Evolutionary conservation across 2,888 invertebrate genomes (phyloP).

Genomic region (Leuctra nigra): DNA sequence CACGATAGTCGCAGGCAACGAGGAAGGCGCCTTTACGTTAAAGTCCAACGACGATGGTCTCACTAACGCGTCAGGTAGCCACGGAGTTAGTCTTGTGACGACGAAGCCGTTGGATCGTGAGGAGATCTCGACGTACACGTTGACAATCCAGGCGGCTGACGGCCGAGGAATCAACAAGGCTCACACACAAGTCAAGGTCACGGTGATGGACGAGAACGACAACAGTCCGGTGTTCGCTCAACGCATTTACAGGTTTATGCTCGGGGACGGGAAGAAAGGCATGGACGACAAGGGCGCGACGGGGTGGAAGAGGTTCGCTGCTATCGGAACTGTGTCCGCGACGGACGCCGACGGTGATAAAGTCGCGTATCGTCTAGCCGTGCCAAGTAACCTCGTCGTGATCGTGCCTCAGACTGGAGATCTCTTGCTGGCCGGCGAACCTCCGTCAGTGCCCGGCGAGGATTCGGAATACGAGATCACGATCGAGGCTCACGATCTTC

Average conservation of each 20-base stretch:
- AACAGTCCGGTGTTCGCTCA: slow-evolving; percentile 81
- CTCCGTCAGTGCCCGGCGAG: slow-evolving; percentile 50
- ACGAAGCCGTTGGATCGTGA: slow-evolving; percentile 74
- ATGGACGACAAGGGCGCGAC: slow-evolving; percentile 45
- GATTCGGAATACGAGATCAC: slow-evolving; percentile 59
- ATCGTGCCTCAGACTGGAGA: slow-evolving; percentile 92
- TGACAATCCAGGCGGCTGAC: slow-evolving; percentile 75
- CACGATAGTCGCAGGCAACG: slow-evolving; percentile 70
- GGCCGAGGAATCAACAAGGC: slow-evolving; percentile 73
- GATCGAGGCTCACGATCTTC: slow-evolving; percentile 76
- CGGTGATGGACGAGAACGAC: slow-evolving; percentile 83
- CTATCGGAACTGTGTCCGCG: slow-evolving; percentile 79
- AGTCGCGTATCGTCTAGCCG: slow-evolving; percentile 76
- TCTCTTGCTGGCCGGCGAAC: slow-evolving; percentile 74
- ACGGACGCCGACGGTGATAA: slow-evolving; percentile 87
- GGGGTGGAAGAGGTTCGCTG: slow-evolving; percentile 69
- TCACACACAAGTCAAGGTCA: slow-evolving; percentile 66
- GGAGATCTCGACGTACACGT: slow-evolving; percentile 58
- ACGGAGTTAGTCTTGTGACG: slow-evolving; percentile 68
- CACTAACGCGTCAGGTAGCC: slow-evolving; percentile 39
- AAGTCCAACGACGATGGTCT: slow-evolving; percentile 49
- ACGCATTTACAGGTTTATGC: slow-evolving; percentile 64
- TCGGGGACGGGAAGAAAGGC: slow-evolving; percentile 45
- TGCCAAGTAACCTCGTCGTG: slow-evolving; percentile 74
- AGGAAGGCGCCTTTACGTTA: slow-evolving; percentile 65